Evolutionary conservation across 2,888 invertebrate species (phyloP), one percentile per base, ranked within the genome.

Genomic region (Dryomyza anilis): DNA sequence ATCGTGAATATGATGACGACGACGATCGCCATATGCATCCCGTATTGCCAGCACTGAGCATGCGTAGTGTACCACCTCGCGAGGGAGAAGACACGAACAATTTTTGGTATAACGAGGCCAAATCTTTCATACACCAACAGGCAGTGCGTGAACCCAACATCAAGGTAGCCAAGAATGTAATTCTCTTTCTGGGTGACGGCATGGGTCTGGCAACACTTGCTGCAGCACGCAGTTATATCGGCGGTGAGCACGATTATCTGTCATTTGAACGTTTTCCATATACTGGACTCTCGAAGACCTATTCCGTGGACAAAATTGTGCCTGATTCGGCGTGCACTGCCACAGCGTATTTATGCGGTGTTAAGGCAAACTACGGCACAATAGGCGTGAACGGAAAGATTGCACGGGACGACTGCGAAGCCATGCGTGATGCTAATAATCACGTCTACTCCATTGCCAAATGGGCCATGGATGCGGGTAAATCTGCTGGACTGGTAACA

Each of bases 171-270:
- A 90, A 89, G 79, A 95, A 94, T 80, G 86, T 93, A 0, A 92
- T 95, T 66, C 78, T 94, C 53, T 94, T 94, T 76, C 84, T 95
- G 5, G 95, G 95, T 0, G 95, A 95, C 76, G 95, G 95, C 3
- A 93, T 95, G 94, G 92, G 93, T 12, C 84, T 94, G 64, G 86
- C 93, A 0, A 95, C 95, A 0, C 78, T 93, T 53, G 89, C 91
- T 0, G 94, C 93, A 0, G 88, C 93, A 0, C 85, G 95, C 68
- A 89, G 88, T 0, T 90, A 90, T 75, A 84, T 90, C 2, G 93
- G 92, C 0, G 93, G 92, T 0, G 93, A 93, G 78, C 90, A 92
- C 70, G 81, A 87, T 23, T 84, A 86, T 59, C 84, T 94, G 0
- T 86, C 87, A 57, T 94, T 93, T 75, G 94, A 95, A 73, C 85